A percentile compares a stretch with the other conserved stretches of the same genome.
Conservation (phyloP, 2,888 invertebrate genomes). For the Allygus modestus region DNA sequence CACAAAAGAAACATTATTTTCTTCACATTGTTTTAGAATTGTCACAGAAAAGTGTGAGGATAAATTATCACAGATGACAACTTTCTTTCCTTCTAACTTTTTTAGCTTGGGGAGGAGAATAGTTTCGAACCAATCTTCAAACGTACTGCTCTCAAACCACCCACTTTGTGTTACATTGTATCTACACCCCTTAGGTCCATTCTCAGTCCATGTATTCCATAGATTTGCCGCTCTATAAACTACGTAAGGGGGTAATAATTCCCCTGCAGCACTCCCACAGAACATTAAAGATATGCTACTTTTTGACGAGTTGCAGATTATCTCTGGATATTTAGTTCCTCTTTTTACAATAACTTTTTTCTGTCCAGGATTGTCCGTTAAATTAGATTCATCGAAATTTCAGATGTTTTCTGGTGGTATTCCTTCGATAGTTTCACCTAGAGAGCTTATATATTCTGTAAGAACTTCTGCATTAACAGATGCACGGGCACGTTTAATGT, state of each 20-base stretch:
- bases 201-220: too few relatives aligned
- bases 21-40: not conserved
- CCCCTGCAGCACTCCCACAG: conserved; percentile 72
- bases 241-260: not conserved
- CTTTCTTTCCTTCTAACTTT: not conserved
- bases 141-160: conserved; percentile 71
- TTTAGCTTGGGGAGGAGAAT: conserved; percentile 52
- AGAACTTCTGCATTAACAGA: too few relatives aligned
- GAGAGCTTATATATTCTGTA: not conserved
- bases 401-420: conserved; percentile 69
- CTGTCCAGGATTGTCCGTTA: conserved; percentile 72
- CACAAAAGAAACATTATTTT: not conserved
- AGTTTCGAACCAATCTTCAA: conserved; percentile 71
- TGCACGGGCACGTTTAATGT: conserved; percentile 58
- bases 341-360: conserved; percentile 69
- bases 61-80: too few relatives aligned
- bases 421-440: conserved; percentile 47
- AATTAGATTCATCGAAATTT: conserved; percentile 72
- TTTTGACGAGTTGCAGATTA: conserved; percentile 71
- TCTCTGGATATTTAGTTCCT: conserved; percentile 72
- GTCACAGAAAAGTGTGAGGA: too few relatives aligned
- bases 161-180: conserved; percentile 69
- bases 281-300: conserved; percentile 72
- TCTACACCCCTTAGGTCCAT: conserved; percentile 62
- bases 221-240: conserved; percentile 72